Percentiles rank a stretch among this genome's conserved stretches.
These are phyloP conservation scores for Argyrosomus regius DNA, from an alignment of 2,797 vertebrate species.

Conservation along the genomic window DNA sequence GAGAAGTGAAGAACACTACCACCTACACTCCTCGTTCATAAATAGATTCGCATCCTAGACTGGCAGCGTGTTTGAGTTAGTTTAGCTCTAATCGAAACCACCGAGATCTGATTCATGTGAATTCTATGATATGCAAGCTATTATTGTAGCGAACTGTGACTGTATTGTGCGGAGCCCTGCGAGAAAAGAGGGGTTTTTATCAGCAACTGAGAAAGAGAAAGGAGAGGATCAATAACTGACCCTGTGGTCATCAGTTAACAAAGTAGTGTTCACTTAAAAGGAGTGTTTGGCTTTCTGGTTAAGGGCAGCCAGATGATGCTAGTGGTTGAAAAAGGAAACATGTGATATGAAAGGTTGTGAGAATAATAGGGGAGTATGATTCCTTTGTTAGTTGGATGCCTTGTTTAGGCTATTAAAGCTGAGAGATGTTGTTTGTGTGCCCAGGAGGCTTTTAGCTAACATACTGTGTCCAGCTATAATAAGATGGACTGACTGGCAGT, in stretches of 20 bases:
- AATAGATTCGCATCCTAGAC: slow-evolving; percentile 81
- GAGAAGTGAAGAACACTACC: slow-evolving; percentile 78
- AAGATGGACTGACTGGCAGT: slow-evolving; percentile 69
- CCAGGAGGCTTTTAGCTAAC: slow-evolving; percentile 76
- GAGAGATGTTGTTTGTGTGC: slow-evolving; percentile 74
- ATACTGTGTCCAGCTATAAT: slow-evolving; percentile 74
- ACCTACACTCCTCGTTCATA: slow-evolving; percentile 83
- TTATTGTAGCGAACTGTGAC: slow-evolving; percentile 77
- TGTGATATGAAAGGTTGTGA: slow-evolving; percentile 77
- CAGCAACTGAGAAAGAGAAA: slow-evolving; percentile 74
- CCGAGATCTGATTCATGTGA: slow-evolving; percentile 82
- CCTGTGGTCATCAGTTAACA: slow-evolving; percentile 87
- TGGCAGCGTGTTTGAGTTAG: slow-evolving; percentile 76
- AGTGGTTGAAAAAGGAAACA: slow-evolving; percentile 79
- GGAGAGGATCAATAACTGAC: slow-evolving; percentile 86
- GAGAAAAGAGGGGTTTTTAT: slow-evolving; percentile 73
- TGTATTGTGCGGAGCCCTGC: slow-evolving; percentile 63
- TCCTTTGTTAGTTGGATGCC: slow-evolving; percentile 78
- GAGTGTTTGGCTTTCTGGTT: slow-evolving; percentile 82
- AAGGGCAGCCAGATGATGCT: slow-evolving; percentile 84
- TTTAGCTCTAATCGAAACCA: slow-evolving; percentile 80
- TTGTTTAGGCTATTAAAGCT: slow-evolving; percentile 81
- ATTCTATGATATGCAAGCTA: slow-evolving; percentile 80
- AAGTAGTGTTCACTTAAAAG: slow-evolving; percentile 85
- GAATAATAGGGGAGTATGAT: slow-evolving; percentile 71